Percentiles rank a stretch among this genome's conserved stretches.
These are phyloP conservation scores for Microcebus griseorufus DNA, from an alignment of 2,113 vertebrate species.

Conservation along the genomic window DNA sequence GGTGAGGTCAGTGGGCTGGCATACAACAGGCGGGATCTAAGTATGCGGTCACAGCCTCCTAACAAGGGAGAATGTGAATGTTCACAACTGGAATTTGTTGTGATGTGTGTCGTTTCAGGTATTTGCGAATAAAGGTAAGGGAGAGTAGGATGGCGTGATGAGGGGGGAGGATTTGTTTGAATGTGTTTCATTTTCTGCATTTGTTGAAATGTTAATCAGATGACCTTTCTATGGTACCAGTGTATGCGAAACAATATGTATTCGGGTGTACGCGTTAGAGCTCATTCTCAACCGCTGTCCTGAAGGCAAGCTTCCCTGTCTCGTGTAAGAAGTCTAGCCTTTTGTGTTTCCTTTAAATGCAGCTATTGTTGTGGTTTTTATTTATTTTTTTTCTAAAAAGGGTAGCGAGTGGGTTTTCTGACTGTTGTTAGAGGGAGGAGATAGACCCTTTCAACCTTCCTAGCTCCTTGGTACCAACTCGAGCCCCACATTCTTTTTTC, in stretches of 20 bases:
- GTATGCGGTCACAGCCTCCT: neutral
- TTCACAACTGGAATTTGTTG: neutral
- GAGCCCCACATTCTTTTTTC: neutral
- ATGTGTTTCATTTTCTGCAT: slow-evolving; percentile 76
- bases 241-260: neutral
- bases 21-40: neutral
- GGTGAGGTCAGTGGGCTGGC: neutral
- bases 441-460: neutral
- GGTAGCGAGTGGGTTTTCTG: neutral
- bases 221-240: slow-evolving; percentile 67
- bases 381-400: neutral
- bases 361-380: neutral
- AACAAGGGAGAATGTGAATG: neutral
- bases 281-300: neutral
- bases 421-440: neutral
- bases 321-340: neutral
- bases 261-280: neutral
- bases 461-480: neutral
- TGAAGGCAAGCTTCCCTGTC: neutral
- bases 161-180: slow-evolving; percentile 64
- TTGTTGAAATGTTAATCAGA: slow-evolving; percentile 74
- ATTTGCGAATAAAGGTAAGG: neutral
- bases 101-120: neutral
- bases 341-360: neutral
- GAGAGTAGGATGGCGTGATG: neutral